These are phyloP conservation scores for Ophioninae sp. DNA, from an alignment of 2,888 invertebrate genomes.

Conservation along the genomic window DNA sequence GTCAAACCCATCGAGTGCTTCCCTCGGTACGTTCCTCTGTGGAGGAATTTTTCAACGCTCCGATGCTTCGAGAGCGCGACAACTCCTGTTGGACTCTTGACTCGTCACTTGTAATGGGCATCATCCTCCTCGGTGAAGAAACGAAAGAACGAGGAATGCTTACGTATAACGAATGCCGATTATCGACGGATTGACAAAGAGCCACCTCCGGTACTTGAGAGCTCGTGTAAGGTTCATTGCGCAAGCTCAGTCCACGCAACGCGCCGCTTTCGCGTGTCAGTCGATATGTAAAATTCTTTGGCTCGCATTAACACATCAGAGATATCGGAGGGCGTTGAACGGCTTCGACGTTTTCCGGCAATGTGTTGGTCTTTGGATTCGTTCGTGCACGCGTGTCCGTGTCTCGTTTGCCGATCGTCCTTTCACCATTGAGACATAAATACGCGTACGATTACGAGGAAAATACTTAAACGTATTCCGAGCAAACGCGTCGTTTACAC, in stretches of 20 bases:
- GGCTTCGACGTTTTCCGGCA: background rate
- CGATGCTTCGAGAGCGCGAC: background rate
- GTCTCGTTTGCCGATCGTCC: conserved; percentile 63
- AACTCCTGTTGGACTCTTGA: background rate
- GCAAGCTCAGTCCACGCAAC: conserved; percentile 30
- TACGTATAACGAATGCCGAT: background rate
- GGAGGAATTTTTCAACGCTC: background rate
- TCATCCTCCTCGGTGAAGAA: conserved; percentile 2
- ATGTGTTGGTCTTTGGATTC: background rate
- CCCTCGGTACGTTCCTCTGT: no score
- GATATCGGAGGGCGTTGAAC: conserved; percentile 41
- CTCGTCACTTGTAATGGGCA: background rate
- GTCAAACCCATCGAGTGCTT: background rate
- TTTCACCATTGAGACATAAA: conserved; percentile 66
- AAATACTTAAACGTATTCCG: conserved; percentile 19
- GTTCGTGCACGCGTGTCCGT: conserved; percentile 4
- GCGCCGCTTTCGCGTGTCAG: conserved; percentile 38
- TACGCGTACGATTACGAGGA: background rate
- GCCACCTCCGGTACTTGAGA: conserved; percentile 33
- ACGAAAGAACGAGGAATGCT: conserved; percentile 1
- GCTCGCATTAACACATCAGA: conserved; percentile 20
- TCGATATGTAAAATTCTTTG: conserved; percentile 26
- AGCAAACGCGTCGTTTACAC: conserved; percentile 6
- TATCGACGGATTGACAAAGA: conserved; percentile 45
- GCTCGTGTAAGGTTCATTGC: conserved; percentile 26